These are phyloP conservation scores for Gymnoscelis rufifasciata DNA, from an alignment of 2,888 invertebrate genomes.

Conservation along the genomic window DNA sequence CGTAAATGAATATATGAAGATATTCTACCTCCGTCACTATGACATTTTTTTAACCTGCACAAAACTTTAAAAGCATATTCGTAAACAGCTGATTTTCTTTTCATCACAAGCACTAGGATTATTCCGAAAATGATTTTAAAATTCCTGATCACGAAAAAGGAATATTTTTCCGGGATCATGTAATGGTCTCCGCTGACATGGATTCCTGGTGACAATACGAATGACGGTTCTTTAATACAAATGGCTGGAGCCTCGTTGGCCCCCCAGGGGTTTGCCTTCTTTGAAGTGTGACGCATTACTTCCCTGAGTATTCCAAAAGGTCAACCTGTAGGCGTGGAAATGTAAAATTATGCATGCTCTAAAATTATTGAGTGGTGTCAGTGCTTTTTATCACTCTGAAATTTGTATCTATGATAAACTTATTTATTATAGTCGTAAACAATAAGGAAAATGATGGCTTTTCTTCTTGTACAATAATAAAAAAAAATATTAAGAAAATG, in stretches of 20 bases:
- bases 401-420: too few species aligned
- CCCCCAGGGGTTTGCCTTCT: constrained; percentile 36
- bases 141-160: constrained; percentile 1
- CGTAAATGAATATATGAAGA: too few species aligned
- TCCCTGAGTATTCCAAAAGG: constrained; percentile 27
- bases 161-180: constrained; percentile 21
- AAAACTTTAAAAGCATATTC: too few species aligned
- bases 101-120: not conserved
- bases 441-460: too few species aligned
- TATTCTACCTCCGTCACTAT: too few species aligned
- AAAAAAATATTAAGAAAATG: too few species aligned
- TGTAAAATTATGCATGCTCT: not conserved
- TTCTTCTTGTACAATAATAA: too few species aligned
- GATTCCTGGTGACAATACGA: constrained; percentile 39
- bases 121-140: not conserved
- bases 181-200: constrained; percentile 30
- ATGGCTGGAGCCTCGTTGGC: constrained; percentile 36
- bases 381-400: too few species aligned
- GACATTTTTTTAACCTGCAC: too few species aligned
- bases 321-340: constrained; percentile 15
- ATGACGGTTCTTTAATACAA: constrained; percentile 37
- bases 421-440: too few species aligned
- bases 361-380: too few species aligned
- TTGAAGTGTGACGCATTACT: constrained; percentile 45
- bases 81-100: too few species aligned